Percentiles rank a stretch among this genome's conserved stretches.
phyloP scores from a whole-genome alignment of 92 coral and sea anemone species.

The Zoanthus solanderi region DNA sequence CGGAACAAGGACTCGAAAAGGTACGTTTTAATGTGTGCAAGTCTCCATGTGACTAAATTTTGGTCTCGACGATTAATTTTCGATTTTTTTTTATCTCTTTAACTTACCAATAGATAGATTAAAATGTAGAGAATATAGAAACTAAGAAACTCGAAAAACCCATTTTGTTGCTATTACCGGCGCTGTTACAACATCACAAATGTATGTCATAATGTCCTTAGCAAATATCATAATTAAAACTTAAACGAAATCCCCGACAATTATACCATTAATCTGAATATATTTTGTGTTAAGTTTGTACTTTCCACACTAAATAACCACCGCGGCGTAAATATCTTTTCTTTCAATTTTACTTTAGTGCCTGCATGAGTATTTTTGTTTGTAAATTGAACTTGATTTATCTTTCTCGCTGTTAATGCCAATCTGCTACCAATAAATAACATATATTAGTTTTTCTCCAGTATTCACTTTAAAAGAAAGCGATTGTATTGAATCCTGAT shows the following conservation, averaged over 20 bases:
- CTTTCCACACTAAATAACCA: too few relatives aligned
- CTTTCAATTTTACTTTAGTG: not conserved
- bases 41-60: not conserved
- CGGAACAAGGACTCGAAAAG: conserved; percentile 97
- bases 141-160: not conserved
- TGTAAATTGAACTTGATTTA: not conserved
- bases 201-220: too few relatives aligned
- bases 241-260: too few relatives aligned
- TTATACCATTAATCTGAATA: too few relatives aligned
- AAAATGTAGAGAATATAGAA: not conserved
- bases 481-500: not conserved
- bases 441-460: not conserved
- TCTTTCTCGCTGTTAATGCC: not conserved
- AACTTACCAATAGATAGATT: not conserved
- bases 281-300: too few relatives aligned
- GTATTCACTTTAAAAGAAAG: not conserved
- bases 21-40: conserved; percentile 45
- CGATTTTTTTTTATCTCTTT: not conserved
- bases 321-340: not conserved
- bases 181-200: too few relatives aligned
- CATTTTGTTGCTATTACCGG: too few relatives aligned
- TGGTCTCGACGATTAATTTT: not conserved
- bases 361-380: not conserved
- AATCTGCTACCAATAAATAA: not conserved
- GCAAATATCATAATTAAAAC: too few relatives aligned